phyloP scores from a whole-genome alignment of 1,140 invertebrate species.

The Artemia franciscana region DNA sequence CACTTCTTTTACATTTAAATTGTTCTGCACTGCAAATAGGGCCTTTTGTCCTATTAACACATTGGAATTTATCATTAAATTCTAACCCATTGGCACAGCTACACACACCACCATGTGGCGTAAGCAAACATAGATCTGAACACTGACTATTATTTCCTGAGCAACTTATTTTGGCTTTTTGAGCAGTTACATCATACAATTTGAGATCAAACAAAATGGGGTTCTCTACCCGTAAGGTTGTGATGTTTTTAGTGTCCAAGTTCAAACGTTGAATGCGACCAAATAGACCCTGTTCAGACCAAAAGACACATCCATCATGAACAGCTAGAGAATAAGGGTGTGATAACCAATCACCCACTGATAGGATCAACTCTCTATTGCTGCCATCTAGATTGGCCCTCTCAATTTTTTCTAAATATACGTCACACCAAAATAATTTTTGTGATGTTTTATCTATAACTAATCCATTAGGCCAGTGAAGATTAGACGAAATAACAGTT shows the following conservation, averaged over 20 bases:
- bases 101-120: constrained; percentile 25
- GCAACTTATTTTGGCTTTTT: constrained; percentile 24
- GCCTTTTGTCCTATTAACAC: constrained; percentile 14
- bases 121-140: constrained; percentile 30
- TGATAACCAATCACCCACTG: constrained; percentile 19
- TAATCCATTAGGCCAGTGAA: constrained; percentile 31
- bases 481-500: constrained; percentile 18
- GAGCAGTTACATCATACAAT: constrained; percentile 27
- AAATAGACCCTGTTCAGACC: constrained; percentile 29
- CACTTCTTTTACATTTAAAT: constrained; percentile 21
- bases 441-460: constrained; percentile 26
- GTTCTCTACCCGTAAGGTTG: constrained; percentile 22
- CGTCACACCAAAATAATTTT: constrained; percentile 31
- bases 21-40: constrained; percentile 12
- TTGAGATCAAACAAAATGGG: constrained; percentile 34
- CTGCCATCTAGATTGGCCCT: constrained; percentile 23
- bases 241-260: constrained; percentile 18
- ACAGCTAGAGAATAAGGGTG: constrained; percentile 31
- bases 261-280: constrained; percentile 23
- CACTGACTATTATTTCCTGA: constrained; percentile 21
- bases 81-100: constrained; percentile 28
- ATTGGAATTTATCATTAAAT: constrained; percentile 12
- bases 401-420: constrained; percentile 27
- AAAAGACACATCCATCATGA: constrained; percentile 23
- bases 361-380: constrained; percentile 19